Evolutionary conservation across 2,888 invertebrate species (phyloP), one percentile per base, ranked within the genome.

Genomic region (Pasiphila rectangulata): DNA sequence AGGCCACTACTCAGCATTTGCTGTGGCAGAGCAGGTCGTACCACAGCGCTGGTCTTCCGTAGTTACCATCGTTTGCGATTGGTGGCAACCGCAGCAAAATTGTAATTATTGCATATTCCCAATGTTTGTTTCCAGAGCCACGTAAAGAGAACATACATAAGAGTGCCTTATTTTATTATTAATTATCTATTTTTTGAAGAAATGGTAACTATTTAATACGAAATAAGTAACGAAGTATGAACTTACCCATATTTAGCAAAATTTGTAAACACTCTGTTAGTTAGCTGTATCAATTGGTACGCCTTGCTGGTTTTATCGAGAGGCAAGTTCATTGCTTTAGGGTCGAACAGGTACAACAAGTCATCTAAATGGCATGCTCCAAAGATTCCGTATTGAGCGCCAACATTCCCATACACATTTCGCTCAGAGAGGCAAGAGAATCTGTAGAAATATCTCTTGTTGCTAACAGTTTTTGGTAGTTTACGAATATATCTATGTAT

Each of bases 191-290:
- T n/a, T n/a, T n/a, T n/a, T n/a, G n/a, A n/a, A n/a, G n/a, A n/a
- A n/a, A n/a, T n/a, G n/a, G n/a, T n/a, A n/a, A n/a, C n/a, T n/a
- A n/a, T n/a, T n/a, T n/a, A n/a, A n/a, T n/a, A n/a, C n/a, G n/a
- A n/a, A n/a, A n/a, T n/a, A n/a, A n/a, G n/a, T n/a, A n/a, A n/a
- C n/a, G n/a, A n/a, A n/a, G n/a, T n/a, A n/a, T n/a, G 7, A 20
- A 61, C 72, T 72, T 59, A 80, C 81, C 80, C 74, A 43, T 60
- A 72, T 57, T 80, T 80, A n/a, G 74, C 78, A 47, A 79, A 82
- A 51, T 79, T 80, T 0, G 72, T 70, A 20, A 79, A 66, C 1
- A 76, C 39, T 0, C 59, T 59, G 30, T 68, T 72, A 0, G 63
- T 59, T 15, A 67, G 56, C n/a, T 72, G 52, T 1, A 80, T 56